Conservation (phyloP, 2,113 vertebrate species). For the Acanthochromis polyacanthus region DNA sequence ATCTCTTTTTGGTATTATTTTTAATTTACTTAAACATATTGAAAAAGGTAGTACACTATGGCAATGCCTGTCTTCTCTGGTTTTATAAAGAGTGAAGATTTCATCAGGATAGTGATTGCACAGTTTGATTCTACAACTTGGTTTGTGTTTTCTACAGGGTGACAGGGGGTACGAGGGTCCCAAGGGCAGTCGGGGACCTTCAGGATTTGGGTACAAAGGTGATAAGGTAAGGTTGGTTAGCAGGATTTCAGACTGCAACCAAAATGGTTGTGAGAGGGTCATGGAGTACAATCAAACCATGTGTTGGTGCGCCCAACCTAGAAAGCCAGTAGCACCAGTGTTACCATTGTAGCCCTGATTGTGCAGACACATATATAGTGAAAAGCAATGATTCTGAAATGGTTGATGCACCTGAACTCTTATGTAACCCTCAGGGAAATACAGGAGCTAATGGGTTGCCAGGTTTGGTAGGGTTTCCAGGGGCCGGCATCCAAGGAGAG, state of each 20-base stretch:
- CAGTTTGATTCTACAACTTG: neutral
- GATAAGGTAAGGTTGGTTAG: slow-evolving; percentile 85
- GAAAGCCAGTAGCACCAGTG: too few species aligned
- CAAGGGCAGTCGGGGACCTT: slow-evolving; percentile 81
- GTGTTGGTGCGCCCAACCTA: too few species aligned
- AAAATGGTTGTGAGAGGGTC: too few species aligned
- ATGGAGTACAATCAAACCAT: too few species aligned
- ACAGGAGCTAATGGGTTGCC: slow-evolving; percentile 78
- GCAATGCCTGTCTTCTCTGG: too few species aligned
- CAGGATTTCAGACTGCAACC: too few species aligned
- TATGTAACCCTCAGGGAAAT: slow-evolving; percentile 81
- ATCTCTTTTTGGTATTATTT: neutral
- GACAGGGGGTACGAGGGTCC: slow-evolving; percentile 88
- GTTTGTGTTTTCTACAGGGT: slow-evolving; percentile 84
- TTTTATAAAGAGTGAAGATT: neutral
- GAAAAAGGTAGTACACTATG: too few species aligned
- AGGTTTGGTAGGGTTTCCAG: slow-evolving; percentile 78
- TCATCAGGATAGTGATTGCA: neutral
- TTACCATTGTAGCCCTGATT: neutral
- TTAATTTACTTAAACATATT: too few species aligned
- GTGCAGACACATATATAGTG: neutral
- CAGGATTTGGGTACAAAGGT: slow-evolving; percentile 86
- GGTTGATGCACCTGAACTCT: slow-evolving; percentile 13
- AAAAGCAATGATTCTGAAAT: slow-evolving; percentile 14
- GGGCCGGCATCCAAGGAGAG: slow-evolving; percentile 82